Evolutionary conservation across 2,797 vertebrate species (phyloP).

Genomic region (Urophycis tenuis): DNA sequence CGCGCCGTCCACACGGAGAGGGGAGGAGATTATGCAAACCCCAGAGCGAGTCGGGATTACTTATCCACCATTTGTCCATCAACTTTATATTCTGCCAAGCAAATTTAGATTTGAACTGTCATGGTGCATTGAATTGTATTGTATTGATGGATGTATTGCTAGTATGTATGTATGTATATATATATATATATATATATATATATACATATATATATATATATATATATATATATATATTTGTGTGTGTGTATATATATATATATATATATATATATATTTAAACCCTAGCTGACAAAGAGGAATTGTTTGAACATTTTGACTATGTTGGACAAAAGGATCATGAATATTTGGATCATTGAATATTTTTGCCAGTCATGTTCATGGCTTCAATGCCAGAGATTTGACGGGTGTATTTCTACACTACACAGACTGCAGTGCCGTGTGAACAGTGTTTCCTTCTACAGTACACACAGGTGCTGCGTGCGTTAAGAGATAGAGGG

Average conservation of each 20-base stretch:
- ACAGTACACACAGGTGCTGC: not conserved
- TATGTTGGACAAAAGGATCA: not conserved
- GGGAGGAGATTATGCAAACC: not conserved
- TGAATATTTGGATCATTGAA: no score
- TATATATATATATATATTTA: not conserved
- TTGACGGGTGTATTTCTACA: not conserved
- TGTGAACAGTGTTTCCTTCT: not conserved
- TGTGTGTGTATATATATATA: not conserved
- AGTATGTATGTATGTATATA: no score
- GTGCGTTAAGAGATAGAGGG: no score
- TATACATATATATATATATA: not conserved
- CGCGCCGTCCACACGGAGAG: not conserved
- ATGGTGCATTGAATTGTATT: not conserved
- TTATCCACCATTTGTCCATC: not conserved
- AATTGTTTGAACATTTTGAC: not conserved
- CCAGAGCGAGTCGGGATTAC: no score
- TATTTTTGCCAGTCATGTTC: not conserved
- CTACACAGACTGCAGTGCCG: no score
- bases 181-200: not conserved
- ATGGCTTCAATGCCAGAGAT: not conserved
- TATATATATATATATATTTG: not conserved
- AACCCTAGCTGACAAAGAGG: not conserved
- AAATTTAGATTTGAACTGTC: not conserved
- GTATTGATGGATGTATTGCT: not conserved
- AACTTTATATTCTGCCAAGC: not conserved